Evolutionary conservation across 2,797 vertebrate species (phyloP), one percentile per base, ranked within the genome.

Genomic region (Anguilla anguilla): DNA sequence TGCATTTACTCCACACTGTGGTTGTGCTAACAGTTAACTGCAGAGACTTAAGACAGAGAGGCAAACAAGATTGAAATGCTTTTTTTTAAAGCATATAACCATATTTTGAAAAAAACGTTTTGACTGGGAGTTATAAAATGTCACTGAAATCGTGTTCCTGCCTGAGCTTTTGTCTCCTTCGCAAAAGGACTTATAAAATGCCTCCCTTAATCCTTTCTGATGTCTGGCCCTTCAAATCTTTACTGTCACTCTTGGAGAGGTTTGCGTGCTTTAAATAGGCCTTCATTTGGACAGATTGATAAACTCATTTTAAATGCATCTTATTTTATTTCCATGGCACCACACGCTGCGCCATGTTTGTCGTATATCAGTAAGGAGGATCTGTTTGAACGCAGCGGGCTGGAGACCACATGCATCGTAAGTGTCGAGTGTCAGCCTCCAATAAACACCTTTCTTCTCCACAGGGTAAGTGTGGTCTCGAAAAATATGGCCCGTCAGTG

Each of bases 121-220:
- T 83, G 13, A 83, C 17, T 83, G 43, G 19, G 6, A 51, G 5
- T 46, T 86, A 28, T 43, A 86, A 19, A 3, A 53, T 35, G n/a
- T 57, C 51, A 83, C 6, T 69, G 17, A 51, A 72, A 51, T 43
- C n/a, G 13, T 46, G 61, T 39, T 64, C 43, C 61, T 67, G 77
- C 86, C 28, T 85, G 64, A 7, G 22, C 43, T 87, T 83, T 87
- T 90, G 67, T 31, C 86, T 64, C 35, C 53, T 90, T 91, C 88
- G 74, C 57, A 64, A 35, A 69, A 82, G 2, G 64, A 88, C 85
- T 59, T 90, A 87, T 89, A 79, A 91, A 87, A 90, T 82, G 83
- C 51, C 85, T 25, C 31, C 85, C 93, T 93, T 93, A 87, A 92
- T 90, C 86, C 39, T 61, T n/a, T 51, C 91, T 46, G 43, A 67